Conservation (phyloP, 2,888 invertebrate species). For the Crocallis elinguaria region DNA sequence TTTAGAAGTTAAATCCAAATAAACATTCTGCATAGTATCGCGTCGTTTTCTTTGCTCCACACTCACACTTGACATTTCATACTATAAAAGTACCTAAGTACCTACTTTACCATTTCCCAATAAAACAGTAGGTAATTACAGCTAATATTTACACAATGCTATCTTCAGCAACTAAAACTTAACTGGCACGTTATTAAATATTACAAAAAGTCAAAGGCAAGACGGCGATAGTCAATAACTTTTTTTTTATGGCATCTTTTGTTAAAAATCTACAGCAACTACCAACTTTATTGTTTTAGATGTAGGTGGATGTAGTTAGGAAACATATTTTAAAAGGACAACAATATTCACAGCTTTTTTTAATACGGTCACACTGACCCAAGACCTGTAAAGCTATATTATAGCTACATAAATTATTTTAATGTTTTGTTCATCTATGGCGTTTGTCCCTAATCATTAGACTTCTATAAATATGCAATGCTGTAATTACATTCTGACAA, state of each 20-base stretch:
- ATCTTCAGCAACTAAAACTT: too few species aligned
- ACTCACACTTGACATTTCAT: neutral
- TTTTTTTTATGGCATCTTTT: conserved; percentile 46
- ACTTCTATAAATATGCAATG: too few species aligned
- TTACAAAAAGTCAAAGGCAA: conserved; percentile 58
- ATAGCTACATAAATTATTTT: too few species aligned
- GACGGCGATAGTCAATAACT: conserved; percentile 27
- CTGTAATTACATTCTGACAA: too few species aligned
- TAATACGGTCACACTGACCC: conserved; percentile 36
- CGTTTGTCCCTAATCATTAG: too few species aligned
- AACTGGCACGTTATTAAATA: conserved; percentile 68
- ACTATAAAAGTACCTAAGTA: neutral
- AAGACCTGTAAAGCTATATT: conserved; percentile 65
- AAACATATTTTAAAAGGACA: conserved; percentile 14
- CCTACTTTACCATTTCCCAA: too few species aligned
- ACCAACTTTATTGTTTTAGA: conserved; percentile 19
- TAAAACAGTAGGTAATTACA: too few species aligned
- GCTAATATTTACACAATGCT: too few species aligned
- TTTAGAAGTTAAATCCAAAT: conserved; percentile 82
- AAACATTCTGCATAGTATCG: conserved; percentile 82
- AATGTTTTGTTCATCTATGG: too few species aligned
- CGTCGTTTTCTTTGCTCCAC: conserved; percentile 22
- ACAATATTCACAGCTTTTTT: conserved; percentile 49
- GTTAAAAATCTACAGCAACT: conserved; percentile 15
- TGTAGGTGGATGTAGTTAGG: too few species aligned